A percentile compares a stretch with the other conserved stretches of the same genome.
These are phyloP conservation scores for Megalurothrips usitatus DNA, from an alignment of 2,888 invertebrate genomes.

Conservation along the genomic window DNA sequence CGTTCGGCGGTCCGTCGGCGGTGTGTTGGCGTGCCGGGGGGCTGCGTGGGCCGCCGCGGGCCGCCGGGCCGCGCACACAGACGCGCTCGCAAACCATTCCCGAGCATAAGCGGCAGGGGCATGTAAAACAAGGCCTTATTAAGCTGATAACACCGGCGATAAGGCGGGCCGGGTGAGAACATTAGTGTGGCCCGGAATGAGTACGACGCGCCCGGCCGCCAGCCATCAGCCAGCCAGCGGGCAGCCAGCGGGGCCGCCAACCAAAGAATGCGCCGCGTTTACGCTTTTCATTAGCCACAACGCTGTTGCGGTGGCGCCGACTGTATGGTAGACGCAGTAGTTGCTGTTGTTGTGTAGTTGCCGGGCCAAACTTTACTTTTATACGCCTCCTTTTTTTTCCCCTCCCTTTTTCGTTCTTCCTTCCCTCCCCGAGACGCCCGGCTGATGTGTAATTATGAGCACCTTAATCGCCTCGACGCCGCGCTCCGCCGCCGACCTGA, in stretches of 20 bases:
- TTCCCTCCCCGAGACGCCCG: not conserved
- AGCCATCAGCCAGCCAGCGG: no score
- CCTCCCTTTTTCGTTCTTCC: not conserved
- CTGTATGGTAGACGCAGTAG: not conserved
- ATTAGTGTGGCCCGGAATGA: slow-evolving; percentile 16
- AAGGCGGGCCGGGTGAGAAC: slow-evolving; percentile 13
- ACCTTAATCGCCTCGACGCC: not conserved
- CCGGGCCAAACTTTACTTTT: not conserved
- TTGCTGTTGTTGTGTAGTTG: not conserved
- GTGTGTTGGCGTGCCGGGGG: no score
- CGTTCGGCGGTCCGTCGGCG: no score
- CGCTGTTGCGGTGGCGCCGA: not conserved
- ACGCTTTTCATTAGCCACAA: slow-evolving; percentile 16
- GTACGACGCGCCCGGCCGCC: not conserved
- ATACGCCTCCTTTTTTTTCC: not conserved
- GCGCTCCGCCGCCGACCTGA: not conserved
- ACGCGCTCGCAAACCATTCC: no score
- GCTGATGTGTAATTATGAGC: not conserved
- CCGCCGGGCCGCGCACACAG: no score
- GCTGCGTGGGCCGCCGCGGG: no score
- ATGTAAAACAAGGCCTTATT: slow-evolving; percentile 20
- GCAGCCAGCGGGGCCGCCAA: no score
- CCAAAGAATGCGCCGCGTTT: not conserved
- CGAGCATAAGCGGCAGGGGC: not conserved
- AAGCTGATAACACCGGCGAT: slow-evolving; percentile 9